Base-by-base conservation (phyloP, 2,888 invertebrate species). In the Chydorus sphaericus region DNA sequence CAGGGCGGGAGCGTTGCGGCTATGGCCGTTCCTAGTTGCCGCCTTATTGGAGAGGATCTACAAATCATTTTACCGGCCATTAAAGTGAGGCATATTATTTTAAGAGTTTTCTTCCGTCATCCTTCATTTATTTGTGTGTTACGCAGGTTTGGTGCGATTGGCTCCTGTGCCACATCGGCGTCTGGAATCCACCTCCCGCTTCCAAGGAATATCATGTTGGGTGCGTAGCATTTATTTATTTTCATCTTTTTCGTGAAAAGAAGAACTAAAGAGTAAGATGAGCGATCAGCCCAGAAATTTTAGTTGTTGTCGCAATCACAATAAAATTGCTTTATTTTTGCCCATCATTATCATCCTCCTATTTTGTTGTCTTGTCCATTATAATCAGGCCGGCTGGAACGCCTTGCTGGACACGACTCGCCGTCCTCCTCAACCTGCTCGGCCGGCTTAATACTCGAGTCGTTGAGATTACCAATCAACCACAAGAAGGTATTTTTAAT, bases 91-190 rank as follows among this genome's bases (percentile, higher is more conserved):
- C 26, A 48, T n/a, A 20, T n/a, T n/a, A n/a, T n/a, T n/a, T n/a
- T n/a, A n/a, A n/a, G n/a, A n/a, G n/a, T n/a, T n/a, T n/a, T n/a
- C n/a, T n/a, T n/a, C n/a, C n/a, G n/a, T n/a, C n/a, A n/a, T n/a
- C n/a, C n/a, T n/a, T n/a, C n/a, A 18, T 23, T 28, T 38, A 20
- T 49, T 33, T 37, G 26, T 49, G 54, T 61, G 61, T 60, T 65
- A 70, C 62, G n/a, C 67, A 83, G 80, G 81, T 91, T 63, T 93
- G 92, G 88, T 86, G 86, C 63, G 89, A 92, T 70, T 94, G 93
- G 93, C 82, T 94, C 81, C 75, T 86, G 62, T 85, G 86, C 66
- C 89, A 92, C 69, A 81, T 81, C 62, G 75, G 79, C 58, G 76
- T 91, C 55, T 93, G 92, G 91, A 90, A 90, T 72, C 91, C 91